phyloP scores from a whole-genome alignment of 1,140 invertebrate genomes.

The Philotrypesis tridentata region DNA sequence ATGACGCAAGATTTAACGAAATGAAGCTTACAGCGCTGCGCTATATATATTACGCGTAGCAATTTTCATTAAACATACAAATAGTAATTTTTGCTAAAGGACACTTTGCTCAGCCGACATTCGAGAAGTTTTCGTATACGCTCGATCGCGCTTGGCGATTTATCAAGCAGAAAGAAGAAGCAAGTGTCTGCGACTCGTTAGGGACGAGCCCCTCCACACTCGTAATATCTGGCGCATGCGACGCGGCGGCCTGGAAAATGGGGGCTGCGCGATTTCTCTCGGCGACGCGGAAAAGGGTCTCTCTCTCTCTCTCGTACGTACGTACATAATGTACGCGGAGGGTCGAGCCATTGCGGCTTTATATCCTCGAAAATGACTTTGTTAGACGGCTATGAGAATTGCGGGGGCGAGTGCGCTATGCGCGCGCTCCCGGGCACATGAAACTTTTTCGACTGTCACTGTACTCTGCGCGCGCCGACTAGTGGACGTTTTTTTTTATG shows the following conservation, averaged over 20 bases:
- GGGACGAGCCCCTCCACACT: background rate
- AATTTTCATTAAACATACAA: no score
- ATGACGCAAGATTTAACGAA: no score
- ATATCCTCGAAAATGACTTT: conserved; percentile 45
- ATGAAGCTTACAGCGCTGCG: no score
- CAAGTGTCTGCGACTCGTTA: conserved; percentile 8
- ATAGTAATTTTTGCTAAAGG: no score
- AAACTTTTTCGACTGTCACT: no score
- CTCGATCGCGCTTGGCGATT: background rate
- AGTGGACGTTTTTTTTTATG: no score
- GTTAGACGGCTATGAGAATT: background rate
- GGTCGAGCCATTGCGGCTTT: conserved; percentile 27
- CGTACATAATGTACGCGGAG: background rate
- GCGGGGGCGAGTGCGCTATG: background rate
- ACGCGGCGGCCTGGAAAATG: conserved; percentile 44
- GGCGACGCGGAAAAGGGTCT: conserved; percentile 39
- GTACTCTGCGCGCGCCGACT: no score
- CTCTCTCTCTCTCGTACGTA: background rate
- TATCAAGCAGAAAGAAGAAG: background rate
- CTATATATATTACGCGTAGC: no score
- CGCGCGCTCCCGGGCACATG: no score
- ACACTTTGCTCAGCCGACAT: background rate
- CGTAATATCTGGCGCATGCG: background rate
- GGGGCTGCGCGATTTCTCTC: conserved; percentile 35
- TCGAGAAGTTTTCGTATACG: background rate